A percentile compares a stretch with the other conserved stretches of the same genome.
These are phyloP conservation scores for Columba livia DNA, from an alignment of 2,113 vertebrate species.

Conservation along the genomic window DNA sequence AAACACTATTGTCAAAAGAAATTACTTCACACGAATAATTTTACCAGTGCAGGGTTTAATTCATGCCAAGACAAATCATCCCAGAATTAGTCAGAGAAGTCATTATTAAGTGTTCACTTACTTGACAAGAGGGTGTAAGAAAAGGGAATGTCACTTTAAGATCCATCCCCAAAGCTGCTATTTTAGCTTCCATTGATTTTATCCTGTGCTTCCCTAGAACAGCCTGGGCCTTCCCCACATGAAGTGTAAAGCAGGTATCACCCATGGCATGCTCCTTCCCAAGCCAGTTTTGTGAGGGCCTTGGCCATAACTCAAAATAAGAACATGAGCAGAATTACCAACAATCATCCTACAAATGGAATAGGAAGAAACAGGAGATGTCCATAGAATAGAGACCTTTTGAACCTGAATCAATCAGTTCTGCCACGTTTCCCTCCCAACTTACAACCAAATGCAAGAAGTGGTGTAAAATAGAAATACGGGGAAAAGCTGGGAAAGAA, in stretches of 20 bases:
- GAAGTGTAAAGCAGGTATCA: not conserved
- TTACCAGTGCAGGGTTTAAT: conserved; percentile 23
- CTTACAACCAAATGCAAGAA: not conserved
- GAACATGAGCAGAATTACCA: not conserved
- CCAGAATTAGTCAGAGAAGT: conserved; percentile 23
- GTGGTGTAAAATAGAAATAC: not conserved
- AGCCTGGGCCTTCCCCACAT: not conserved
- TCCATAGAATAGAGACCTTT: not conserved
- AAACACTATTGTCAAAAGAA: conserved; percentile 29
- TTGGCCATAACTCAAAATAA: not conserved
- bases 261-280: not conserved
- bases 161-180: not conserved
- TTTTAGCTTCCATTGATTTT: not conserved
- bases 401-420: not conserved
- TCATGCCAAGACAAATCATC: conserved; percentile 19
- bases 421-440: not conserved
- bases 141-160: not conserved
- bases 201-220: not conserved
- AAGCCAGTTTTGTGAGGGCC: not conserved
- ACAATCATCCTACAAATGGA: not conserved
- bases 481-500: not conserved
- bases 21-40: conserved; percentile 26
- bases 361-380: not conserved
- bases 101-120: conserved; percentile 31
- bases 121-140: not conserved